Evolutionary conservation across 2,113 vertebrate species (phyloP).

Genomic region (Microtus richardsoni): DNA sequence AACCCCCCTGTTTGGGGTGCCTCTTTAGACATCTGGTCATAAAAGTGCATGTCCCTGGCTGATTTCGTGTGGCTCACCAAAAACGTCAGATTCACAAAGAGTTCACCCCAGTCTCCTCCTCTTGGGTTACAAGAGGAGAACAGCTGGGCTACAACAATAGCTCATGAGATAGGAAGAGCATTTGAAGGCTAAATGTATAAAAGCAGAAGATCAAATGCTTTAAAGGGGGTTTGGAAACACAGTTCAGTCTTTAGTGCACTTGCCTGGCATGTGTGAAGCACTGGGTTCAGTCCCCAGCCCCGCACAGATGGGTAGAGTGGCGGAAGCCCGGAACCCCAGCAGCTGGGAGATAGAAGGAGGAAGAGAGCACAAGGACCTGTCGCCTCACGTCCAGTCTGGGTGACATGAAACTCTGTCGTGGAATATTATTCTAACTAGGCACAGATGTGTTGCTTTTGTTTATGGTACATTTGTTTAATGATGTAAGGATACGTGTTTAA

Average conservation of each 20-base stretch:
- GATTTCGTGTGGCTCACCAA: too few species aligned
- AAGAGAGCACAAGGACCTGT: not conserved
- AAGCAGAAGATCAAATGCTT: not conserved
- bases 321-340: not conserved
- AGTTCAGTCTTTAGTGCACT: not conserved
- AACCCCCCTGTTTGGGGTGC: too few species aligned
- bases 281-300: not conserved
- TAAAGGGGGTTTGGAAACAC: not conserved
- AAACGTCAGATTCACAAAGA: not conserved
- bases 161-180: not conserved
- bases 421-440: not conserved
- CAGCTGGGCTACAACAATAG: not conserved
- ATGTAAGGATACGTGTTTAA: not conserved
- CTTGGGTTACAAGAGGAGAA: not conserved
- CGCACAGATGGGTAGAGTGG: not conserved
- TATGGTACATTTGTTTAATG: not conserved
- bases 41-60: not conserved
- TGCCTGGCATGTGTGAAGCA: not conserved
- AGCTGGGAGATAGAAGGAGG: not conserved
- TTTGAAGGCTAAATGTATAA: not conserved
- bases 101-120: not conserved
- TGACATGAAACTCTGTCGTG: not conserved
- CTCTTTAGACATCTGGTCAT: not conserved
- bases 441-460: not conserved
- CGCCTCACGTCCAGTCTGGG: too few species aligned